phyloP scores from a whole-genome alignment of 2,888 invertebrate genomes.

The Hirtodrosophila duncani region DNA sequence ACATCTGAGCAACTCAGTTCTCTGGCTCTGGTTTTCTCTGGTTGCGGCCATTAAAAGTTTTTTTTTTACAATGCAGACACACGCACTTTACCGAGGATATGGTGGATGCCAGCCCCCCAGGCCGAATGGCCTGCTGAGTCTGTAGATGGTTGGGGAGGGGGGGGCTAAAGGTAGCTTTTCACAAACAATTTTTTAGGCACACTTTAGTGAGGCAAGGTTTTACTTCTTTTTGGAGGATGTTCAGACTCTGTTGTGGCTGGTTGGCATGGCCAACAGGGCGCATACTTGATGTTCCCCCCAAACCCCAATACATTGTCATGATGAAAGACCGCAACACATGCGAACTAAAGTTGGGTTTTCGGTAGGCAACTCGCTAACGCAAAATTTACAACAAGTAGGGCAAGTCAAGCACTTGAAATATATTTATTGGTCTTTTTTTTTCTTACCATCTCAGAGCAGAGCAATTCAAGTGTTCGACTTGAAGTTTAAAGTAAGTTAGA shows the following conservation, averaged over 20 bases:
- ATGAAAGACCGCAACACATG: slow-evolving; percentile 73
- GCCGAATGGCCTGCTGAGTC: too few relatives aligned
- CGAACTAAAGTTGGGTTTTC: slow-evolving; percentile 52
- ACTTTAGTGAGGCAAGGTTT: slow-evolving; percentile 29
- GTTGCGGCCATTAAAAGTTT: slow-evolving; percentile 68
- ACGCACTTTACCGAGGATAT: slow-evolving; percentile 51
- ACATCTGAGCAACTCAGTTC: too few relatives aligned
- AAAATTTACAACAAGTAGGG: slow-evolving; percentile 62
- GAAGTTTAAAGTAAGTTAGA: slow-evolving; percentile 22
- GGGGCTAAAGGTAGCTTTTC: slow-evolving; percentile 19
- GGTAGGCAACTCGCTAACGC: slow-evolving; percentile 7
- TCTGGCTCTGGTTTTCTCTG: slow-evolving; percentile 6
- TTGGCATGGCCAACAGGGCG: slow-evolving; percentile 55
- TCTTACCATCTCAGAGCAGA: too few relatives aligned
- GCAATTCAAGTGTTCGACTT: slow-evolving; percentile 14
- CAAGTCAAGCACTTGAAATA: slow-evolving; percentile 66
- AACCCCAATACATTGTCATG: slow-evolving; percentile 25
- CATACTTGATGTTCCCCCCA: slow-evolving; percentile 56
- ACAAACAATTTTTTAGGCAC: slow-evolving; percentile 30
- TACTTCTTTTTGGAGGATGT: not conserved
- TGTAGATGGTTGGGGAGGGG: too few relatives aligned
- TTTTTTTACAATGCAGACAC: slow-evolving; percentile 69
- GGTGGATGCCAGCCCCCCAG: not conserved
- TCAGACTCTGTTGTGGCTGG: slow-evolving; percentile 9
- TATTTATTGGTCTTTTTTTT: slow-evolving; percentile 30